Percentiles rank a stretch among this genome's conserved stretches.
These are phyloP conservation scores for Morpho deidamia DNA, from an alignment of 2,888 invertebrate genomes.

Conservation along the genomic window DNA sequence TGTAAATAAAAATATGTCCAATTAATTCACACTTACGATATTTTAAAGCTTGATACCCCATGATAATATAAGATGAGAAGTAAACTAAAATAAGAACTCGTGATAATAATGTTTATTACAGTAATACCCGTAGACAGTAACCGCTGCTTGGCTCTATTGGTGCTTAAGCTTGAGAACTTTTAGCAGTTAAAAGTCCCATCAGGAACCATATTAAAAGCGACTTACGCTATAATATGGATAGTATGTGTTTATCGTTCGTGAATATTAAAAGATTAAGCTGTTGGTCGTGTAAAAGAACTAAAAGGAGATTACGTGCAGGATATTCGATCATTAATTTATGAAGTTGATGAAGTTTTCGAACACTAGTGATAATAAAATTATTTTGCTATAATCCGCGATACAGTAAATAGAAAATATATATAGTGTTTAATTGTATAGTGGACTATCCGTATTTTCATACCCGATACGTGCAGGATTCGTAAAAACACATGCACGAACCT, in stretches of 20 bases:
- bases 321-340: too few species aligned
- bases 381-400: too few species aligned
- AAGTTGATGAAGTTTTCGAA: too few species aligned
- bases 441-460: too few species aligned
- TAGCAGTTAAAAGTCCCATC: conserved; percentile 17
- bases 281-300: neutral
- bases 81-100: conserved; percentile 1
- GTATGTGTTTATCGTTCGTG: neutral
- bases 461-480: too few species aligned
- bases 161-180: conserved; percentile 11
- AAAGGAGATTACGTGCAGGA: too few species aligned
- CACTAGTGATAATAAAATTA: too few species aligned
- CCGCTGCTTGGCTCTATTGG: conserved; percentile 6
- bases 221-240: neutral
- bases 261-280: neutral
- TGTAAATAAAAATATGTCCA: too few species aligned
- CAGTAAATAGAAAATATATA: too few species aligned
- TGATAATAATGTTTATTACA: conserved; percentile 16
- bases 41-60: neutral
- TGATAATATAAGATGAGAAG: neutral
- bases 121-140: conserved; percentile 15
- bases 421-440: too few species aligned
- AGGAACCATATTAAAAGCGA: conserved; percentile 3
- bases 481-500: too few species aligned
- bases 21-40: too few species aligned